These are phyloP conservation scores for Mesoligia furuncula DNA, from an alignment of 2,888 invertebrate genomes.

Conservation along the genomic window DNA sequence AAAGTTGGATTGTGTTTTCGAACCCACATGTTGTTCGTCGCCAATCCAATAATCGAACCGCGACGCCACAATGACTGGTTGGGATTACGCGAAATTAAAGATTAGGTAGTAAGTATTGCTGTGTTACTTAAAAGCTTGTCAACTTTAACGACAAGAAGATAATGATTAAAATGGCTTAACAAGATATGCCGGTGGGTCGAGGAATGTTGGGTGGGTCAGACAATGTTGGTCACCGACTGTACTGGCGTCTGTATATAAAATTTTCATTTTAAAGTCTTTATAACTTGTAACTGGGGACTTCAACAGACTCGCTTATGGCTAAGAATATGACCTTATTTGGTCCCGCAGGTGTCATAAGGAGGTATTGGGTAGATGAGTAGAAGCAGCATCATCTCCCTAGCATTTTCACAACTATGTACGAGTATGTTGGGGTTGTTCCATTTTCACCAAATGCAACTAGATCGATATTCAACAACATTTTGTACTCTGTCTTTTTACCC, in stretches of 20 bases:
- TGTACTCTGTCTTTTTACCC: neutral
- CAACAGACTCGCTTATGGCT: constrained; percentile 24
- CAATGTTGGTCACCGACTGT: too few relatives aligned
- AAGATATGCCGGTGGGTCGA: too few relatives aligned
- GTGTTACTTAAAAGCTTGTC: too few relatives aligned
- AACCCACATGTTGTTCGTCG: too few relatives aligned
- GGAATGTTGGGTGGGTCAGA: too few relatives aligned
- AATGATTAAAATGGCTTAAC: too few relatives aligned
- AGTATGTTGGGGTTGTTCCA: neutral
- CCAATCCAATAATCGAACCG: too few relatives aligned
- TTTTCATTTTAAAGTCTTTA: constrained; percentile 34
- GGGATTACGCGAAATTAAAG: too few relatives aligned
- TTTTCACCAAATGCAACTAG: neutral
- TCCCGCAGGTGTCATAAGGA: constrained; percentile 20
- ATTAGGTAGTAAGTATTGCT: too few relatives aligned
- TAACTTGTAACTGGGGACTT: constrained; percentile 9
- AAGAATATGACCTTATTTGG: constrained; percentile 11
- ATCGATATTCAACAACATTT: neutral
- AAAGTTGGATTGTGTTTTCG: too few relatives aligned
- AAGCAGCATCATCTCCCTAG: neutral
- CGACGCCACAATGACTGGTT: too few relatives aligned
- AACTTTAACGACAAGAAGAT: too few relatives aligned
- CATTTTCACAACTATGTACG: neutral
- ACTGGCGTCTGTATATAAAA: constrained; percentile 42
- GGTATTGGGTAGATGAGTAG: neutral